A percentile compares a stretch with the other conserved stretches of the same genome.
These are phyloP conservation scores for Psephotus haematonotus DNA, from an alignment of 2,113 vertebrate genomes.

Conservation along the genomic window DNA sequence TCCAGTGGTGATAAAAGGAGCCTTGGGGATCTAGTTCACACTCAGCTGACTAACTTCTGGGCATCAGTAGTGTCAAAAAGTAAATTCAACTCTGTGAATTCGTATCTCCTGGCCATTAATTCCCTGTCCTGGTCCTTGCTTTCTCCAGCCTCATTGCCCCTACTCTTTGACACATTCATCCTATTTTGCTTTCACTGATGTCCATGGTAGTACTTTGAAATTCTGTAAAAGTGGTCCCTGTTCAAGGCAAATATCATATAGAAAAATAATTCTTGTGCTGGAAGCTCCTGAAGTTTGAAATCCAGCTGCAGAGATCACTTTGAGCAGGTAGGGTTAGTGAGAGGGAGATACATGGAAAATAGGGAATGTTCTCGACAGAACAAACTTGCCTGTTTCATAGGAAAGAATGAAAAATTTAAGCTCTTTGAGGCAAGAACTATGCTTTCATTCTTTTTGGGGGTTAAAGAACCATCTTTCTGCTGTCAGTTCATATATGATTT, in stretches of 20 bases:
- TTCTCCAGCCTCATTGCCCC: background rate
- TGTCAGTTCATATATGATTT: background rate
- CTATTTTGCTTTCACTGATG: background rate
- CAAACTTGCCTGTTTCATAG: background rate
- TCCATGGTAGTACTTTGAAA: background rate
- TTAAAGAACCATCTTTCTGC: background rate
- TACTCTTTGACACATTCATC: background rate
- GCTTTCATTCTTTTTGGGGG: background rate
- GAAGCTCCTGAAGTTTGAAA: background rate
- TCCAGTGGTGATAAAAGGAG: background rate
- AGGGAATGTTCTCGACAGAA: background rate
- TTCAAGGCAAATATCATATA: background rate
- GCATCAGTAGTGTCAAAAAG: background rate
- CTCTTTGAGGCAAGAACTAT: background rate
- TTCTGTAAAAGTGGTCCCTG: background rate
- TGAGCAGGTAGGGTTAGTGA: background rate
- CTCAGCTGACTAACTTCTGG: background rate
- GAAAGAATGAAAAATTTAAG: background rate
- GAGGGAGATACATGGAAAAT: background rate
- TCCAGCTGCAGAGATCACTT: background rate
- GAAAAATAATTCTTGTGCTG: background rate
- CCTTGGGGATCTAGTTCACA: background rate
- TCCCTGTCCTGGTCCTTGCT: background rate
- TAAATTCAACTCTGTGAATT: background rate
- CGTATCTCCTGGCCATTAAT: background rate